Base-by-base conservation (phyloP, 1,140 invertebrate genomes). In the Diuraphis noxia region DNA sequence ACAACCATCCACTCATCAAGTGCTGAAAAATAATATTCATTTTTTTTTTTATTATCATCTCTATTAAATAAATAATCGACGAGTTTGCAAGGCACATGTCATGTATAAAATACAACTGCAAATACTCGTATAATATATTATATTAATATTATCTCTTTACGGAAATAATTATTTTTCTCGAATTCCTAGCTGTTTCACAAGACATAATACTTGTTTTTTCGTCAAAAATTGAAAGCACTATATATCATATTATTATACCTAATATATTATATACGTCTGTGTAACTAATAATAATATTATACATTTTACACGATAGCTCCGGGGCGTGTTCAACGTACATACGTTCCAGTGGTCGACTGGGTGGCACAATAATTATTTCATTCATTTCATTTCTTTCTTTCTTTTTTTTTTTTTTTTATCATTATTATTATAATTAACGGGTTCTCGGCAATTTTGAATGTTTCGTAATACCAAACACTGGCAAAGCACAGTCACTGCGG, bases 1-100 rank as follows among this genome's bases (percentile, higher is more conserved):
- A 94, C 94, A 97, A 95, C 97, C 97, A 98, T 92, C 97, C 97
- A 25, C 96, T 96, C 96, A 96, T 96, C 92, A 97, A 94, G 93
- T 97, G 97, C 97, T 97, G 94, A 43, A 95, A 95, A 93, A 93
- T 77, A 92, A 72, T n/a, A n/a, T 72, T 72, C 0, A 0, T 52
- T n/a, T n/a, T 63, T 25, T 56, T 52, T 52, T 52, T 25, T 25
- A 7, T 25, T 86, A 82, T 9, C 2, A 23, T 79, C 2, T 34
- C 34, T 23, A 23, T 79, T 23, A 77, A 49, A 21, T 23, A 79
- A 79, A 79, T 6, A 77, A 77, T 8, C 3, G 23, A 40, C 21
- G 21, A 30, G 2, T 10, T 38, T 21, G 41, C 41, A 43, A 8
- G 6, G 41, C 7, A 17, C 19, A 49, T 21, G 46, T 5, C 2